phyloP scores from a whole-genome alignment of 2,113 vertebrate genomes.

The Bucco capensis region DNA sequence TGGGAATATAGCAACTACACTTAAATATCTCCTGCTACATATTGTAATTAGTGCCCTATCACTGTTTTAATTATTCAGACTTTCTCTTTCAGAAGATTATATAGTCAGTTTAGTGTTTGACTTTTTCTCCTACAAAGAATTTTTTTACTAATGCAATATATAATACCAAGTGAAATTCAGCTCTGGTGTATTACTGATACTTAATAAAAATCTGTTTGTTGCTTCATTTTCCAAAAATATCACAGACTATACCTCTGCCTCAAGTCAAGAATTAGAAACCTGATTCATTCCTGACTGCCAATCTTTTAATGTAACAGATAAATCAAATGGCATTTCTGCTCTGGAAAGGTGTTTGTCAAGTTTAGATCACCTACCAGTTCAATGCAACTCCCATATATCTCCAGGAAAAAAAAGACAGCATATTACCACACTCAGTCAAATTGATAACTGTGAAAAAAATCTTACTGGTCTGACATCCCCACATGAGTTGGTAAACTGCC shows the following conservation, averaged over 20 bases:
- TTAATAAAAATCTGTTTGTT: neutral
- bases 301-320: neutral
- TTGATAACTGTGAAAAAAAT: constrained; percentile 20
- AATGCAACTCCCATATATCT: neutral
- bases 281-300: neutral
- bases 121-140: neutral
- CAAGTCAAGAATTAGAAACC: neutral
- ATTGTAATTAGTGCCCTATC: neutral
- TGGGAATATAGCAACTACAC: neutral
- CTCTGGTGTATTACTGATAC: neutral
- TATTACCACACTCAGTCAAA: neutral
- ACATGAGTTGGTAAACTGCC: constrained; percentile 97
- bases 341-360: neutral
- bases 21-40: neutral
- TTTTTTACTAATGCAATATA: neutral
- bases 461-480: constrained; percentile 98
- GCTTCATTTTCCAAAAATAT: neutral
- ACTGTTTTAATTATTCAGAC: neutral
- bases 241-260: neutral
- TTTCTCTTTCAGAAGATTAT: neutral
- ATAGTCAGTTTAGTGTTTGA: neutral
- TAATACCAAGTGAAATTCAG: neutral
- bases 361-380: neutral
- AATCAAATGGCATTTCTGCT: neutral
- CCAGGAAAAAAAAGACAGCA: neutral